Conservation (phyloP, 2,113 vertebrate species). For the Misgurnus mizolepis region DNA sequence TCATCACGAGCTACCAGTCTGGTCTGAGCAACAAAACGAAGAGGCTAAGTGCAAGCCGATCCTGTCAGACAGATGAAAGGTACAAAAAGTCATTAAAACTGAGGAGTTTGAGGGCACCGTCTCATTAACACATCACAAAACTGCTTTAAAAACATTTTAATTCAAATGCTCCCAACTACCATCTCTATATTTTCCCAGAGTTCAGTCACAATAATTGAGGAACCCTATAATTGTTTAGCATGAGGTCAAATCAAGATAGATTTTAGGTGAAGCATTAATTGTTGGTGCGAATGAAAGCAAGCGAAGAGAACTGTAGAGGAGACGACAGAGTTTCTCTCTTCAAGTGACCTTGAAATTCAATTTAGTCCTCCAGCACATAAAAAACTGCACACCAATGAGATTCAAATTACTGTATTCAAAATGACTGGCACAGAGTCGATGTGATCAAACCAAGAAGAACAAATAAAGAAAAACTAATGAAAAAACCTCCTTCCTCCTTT, state of each 20-base stretch:
- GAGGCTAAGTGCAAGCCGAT: not conserved
- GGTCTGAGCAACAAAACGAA: not conserved
- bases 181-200: not conserved
- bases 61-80: slow-evolving; percentile 1
- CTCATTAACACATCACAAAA: slow-evolving; percentile 20
- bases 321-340: slow-evolving; percentile 48
- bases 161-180: not conserved
- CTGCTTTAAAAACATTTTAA: not conserved
- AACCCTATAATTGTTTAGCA: slow-evolving; percentile 29
- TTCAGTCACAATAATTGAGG: not conserved
- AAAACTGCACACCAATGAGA: slow-evolving; percentile 60
- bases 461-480: slow-evolving; percentile 41
- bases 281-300: slow-evolving; percentile 47
- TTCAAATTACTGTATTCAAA: slow-evolving; percentile 63
- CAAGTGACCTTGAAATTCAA: slow-evolving; percentile 69
- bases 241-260: slow-evolving; percentile 16
- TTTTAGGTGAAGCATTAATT: slow-evolving; percentile 52
- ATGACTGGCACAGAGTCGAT: slow-evolving; percentile 57
- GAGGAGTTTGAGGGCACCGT: not conserved
- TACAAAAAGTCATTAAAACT: not conserved
- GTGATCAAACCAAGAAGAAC: slow-evolving; percentile 54
- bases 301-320: not conserved
- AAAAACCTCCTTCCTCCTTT: slow-evolving; percentile 55
- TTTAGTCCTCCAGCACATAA: slow-evolving; percentile 69
- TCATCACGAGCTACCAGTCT: slow-evolving; percentile 18